A percentile compares a stretch with the other conserved stretches of the same genome.
phyloP scores from a whole-genome alignment of 2,113 vertebrate species.

The Strix uralensis region DNA sequence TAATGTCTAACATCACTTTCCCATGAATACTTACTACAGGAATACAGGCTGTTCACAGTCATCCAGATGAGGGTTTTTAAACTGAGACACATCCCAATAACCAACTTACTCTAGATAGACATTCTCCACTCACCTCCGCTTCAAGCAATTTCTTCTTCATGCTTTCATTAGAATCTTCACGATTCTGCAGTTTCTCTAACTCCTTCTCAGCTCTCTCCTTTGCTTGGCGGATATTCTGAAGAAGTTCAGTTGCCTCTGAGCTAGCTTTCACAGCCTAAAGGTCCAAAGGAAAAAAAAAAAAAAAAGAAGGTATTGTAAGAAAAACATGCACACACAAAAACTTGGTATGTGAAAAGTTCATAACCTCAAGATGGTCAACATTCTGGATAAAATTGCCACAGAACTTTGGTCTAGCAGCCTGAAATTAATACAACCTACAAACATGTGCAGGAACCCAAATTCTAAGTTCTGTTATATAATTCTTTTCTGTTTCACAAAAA shows the following conservation, averaged over 20 bases:
- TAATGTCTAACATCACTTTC: neutral
- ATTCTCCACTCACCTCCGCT: slow-evolving; percentile 81
- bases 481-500: neutral
- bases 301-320: neutral
- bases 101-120: neutral
- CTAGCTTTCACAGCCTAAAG: slow-evolving; percentile 90
- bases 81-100: neutral
- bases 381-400: neutral
- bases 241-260: slow-evolving; percentile 92
- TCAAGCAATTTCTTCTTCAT: slow-evolving; percentile 91
- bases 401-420: neutral
- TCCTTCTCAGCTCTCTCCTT: slow-evolving; percentile 95
- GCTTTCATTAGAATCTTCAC: slow-evolving; percentile 93
- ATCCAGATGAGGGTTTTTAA: neutral
- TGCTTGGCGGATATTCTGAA: slow-evolving; percentile 89
- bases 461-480: neutral
- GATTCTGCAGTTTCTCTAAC: slow-evolving; percentile 89
- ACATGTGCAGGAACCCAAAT: neutral
- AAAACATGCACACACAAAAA: neutral
- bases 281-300: neutral
- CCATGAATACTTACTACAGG: neutral
- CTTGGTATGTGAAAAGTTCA: neutral
- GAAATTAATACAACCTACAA: neutral
- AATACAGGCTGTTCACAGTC: neutral
- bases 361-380: neutral